Evolutionary conservation across 1,140 invertebrate species (phyloP).

Genomic region (Bombyx mandarina): DNA sequence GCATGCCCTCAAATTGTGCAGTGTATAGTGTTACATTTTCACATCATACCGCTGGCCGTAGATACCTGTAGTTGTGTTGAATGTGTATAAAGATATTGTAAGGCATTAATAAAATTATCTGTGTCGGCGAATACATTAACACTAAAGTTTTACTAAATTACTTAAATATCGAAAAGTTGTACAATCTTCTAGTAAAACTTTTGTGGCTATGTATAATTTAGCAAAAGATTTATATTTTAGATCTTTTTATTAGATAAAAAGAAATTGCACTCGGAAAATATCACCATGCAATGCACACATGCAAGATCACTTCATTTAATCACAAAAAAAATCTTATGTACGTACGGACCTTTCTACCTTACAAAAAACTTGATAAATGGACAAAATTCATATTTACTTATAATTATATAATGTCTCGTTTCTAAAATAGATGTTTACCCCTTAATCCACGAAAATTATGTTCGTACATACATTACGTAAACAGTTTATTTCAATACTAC

Average conservation of each 20-base stretch:
- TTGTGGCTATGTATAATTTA: too few relatives aligned
- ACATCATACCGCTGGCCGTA: too few relatives aligned
- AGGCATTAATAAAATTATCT: too few relatives aligned
- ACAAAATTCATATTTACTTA: conserved; percentile 37
- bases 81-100: too few relatives aligned
- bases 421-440: conserved; percentile 16
- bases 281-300: conserved; percentile 56
- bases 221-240: too few relatives aligned
- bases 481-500: neutral
- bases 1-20: conserved; percentile 57
- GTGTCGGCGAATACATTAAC: too few relatives aligned
- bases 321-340: conserved; percentile 33
- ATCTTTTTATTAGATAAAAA: too few relatives aligned
- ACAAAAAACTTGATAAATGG: conserved; percentile 22
- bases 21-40: conserved; percentile 27
- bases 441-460: conserved; percentile 11
- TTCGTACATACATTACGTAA: neutral
- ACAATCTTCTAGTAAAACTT: too few relatives aligned
- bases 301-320: conserved; percentile 27
- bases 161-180: too few relatives aligned
- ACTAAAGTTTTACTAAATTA: too few relatives aligned
- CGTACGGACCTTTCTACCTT: conserved; percentile 39
- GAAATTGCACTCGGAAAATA: conserved; percentile 40
- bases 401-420: conserved; percentile 43
- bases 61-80: too few relatives aligned